Base-by-base conservation (phyloP, 2,797 vertebrate species). In the Manis crassicaudata region DNA sequence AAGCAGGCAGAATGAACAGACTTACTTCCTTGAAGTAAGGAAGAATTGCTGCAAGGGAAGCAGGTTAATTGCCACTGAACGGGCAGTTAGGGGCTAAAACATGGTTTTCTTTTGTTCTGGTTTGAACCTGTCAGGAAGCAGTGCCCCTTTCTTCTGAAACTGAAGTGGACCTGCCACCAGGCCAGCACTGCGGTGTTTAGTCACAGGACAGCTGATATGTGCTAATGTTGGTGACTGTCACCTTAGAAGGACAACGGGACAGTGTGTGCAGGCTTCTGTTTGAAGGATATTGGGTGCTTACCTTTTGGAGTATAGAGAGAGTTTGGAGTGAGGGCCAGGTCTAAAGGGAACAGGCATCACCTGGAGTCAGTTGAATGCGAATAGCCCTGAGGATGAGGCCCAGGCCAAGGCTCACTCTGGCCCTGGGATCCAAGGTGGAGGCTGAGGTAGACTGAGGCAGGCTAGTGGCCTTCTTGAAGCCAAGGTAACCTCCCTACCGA, bases 41-140 rank as follows among this genome's bases (percentile, higher is more conserved):
- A 79, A 46, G 37, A 8, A 21, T 40, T 29, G 6, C 72, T 80
- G 0, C 12, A 23, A 56, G 12, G 40, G 54, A 76, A 62, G 50
- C 11, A 56, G 56, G 46, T 52, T 58, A 40, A 40, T 86, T 27
- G 20, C n/a, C 54, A 43, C 6, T 1, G 1, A 56, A 27, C 9
- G 40, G 52, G 86, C 86, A 85, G 67, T 60, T 58, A 81, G 0
- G 73, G 40, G n/a, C 54, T 46, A 52, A 84, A 9, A 21, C 3
- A 3, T 5, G 10, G 50, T 10, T 87, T 29, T 75, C 77, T 37
- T 75, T 68, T 46, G 32, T 84, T 91, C 65, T 37, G n/a, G 6
- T 54, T 63, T 52, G 68, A 81, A 65, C 43, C 32, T 92, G 54
- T 96, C 84, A 68, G 94, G 82, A 94, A 88, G 21, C 17, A 62